Percentiles rank a stretch among this genome's conserved stretches.
These are phyloP conservation scores for Herpetotheres cachinnans DNA, from an alignment of 2,113 vertebrate species.

Conservation along the genomic window DNA sequence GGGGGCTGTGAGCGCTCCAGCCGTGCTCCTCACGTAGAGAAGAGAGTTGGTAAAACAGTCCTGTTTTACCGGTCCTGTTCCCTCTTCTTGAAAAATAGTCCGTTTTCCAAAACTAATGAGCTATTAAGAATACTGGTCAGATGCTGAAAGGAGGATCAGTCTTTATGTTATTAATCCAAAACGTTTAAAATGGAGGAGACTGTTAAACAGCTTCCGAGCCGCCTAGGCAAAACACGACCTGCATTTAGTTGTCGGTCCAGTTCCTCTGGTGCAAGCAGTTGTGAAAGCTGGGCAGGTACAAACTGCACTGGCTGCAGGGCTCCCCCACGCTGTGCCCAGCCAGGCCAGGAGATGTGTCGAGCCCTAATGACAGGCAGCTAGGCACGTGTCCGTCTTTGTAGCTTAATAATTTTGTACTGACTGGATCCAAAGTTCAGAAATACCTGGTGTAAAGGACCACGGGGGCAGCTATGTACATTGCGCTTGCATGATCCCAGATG, in stretches of 20 bases:
- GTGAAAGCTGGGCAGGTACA: slow-evolving; percentile 1
- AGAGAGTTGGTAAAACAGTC: not conserved
- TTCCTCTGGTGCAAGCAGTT: not conserved
- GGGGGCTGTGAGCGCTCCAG: not conserved
- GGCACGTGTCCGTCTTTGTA: not conserved
- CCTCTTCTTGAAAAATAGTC: not conserved
- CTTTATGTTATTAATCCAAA: not conserved
- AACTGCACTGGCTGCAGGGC: not conserved
- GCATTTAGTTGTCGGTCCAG: not conserved
- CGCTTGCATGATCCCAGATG: not conserved
- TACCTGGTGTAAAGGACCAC: not conserved
- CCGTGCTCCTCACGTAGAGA: not conserved
- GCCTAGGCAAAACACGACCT: not conserved
- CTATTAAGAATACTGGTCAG: not conserved
- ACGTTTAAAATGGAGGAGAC: not conserved
- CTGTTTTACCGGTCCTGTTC: not conserved
- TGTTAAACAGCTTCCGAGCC: not conserved
- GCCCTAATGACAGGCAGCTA: not conserved
- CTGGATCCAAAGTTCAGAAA: not conserved
- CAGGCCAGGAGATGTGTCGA: not conserved
- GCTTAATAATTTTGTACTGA: not conserved
- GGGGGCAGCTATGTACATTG: not conserved
- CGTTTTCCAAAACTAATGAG: not conserved
- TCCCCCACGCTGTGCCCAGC: not conserved
- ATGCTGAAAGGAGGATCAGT: not conserved